These are phyloP conservation scores for Bos taurus DNA, from an alignment of 2,113 vertebrate species.

Conservation along the genomic window ARS-UCD2.0 NC_037331.1:7393501-7394000, in stretches of 20 bases:
- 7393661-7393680: not conserved
- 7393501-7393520: not conserved
- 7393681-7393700: not conserved
- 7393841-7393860: not conserved
- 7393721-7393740: not conserved
- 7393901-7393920: not conserved
- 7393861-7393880: not conserved
- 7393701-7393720: not conserved
- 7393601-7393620: not conserved
- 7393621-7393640: not conserved
- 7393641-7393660: not conserved
- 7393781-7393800: not conserved
- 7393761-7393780: not conserved
- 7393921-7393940: not conserved
- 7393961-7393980: not conserved
- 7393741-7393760: not conserved
- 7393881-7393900: not conserved
- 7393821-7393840: not conserved
- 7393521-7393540: not conserved
- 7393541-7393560: not conserved
- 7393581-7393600: not conserved
- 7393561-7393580: not conserved
- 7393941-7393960: not conserved
- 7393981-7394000: no score
- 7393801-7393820: not conserved